Conservation (phyloP, 2,797 vertebrate genomes). For the Gastrophryne carolinensis region DNA sequence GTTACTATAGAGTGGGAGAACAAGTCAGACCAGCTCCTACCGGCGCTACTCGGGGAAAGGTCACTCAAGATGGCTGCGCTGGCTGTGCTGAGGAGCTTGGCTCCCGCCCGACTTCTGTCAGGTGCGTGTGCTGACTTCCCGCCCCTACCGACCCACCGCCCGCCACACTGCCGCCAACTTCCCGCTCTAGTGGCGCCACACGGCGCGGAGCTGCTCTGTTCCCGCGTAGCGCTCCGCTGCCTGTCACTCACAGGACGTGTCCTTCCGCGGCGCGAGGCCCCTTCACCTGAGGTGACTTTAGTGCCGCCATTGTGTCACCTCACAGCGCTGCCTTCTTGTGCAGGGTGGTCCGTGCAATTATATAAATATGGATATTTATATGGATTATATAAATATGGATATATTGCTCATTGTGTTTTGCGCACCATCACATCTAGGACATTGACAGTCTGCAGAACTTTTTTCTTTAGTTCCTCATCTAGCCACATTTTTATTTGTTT, state of each 20-base stretch:
- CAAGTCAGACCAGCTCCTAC: background rate
- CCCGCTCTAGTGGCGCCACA: constrained; percentile 2
- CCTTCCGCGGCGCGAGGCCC: background rate
- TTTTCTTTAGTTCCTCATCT: too few species aligned
- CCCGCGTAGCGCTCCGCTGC: background rate
- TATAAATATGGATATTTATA: too few species aligned
- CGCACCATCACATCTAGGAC: too few species aligned
- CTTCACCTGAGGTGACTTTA: background rate
- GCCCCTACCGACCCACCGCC: constrained; percentile 17
- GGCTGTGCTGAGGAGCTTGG: background rate
- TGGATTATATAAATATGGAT: too few species aligned
- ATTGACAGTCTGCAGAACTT: too few species aligned
- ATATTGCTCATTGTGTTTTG: too few species aligned
- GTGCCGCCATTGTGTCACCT: background rate
- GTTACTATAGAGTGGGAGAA: background rate
- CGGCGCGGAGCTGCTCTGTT: background rate
- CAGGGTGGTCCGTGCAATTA: too few species aligned
- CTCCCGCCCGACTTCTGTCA: constrained; percentile 20
- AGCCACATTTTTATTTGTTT: too few species aligned
- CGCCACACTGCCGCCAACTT: background rate
- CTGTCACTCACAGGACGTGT: background rate
- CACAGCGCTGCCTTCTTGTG: too few species aligned
- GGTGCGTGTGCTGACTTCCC: background rate
- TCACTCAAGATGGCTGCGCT: constrained; percentile 27
- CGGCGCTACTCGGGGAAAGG: background rate